Evolutionary conservation across 2,113 vertebrate species (phyloP).

Genomic region (Heterochromis multidens): DNA sequence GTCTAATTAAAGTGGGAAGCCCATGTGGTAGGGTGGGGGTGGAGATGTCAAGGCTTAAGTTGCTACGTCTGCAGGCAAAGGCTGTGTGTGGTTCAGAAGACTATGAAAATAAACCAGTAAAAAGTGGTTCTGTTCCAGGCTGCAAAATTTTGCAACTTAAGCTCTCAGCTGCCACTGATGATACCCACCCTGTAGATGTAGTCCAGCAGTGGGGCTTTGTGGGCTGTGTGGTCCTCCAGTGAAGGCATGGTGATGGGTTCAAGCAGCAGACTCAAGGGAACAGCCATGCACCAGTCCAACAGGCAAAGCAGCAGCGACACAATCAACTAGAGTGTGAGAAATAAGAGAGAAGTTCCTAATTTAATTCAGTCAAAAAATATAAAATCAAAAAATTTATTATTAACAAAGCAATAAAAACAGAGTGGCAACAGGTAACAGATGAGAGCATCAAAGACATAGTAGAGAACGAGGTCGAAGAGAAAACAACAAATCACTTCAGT

Average conservation of each 20-base stretch:
- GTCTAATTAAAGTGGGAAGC: constrained; percentile 53
- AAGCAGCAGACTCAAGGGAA: constrained; percentile 87
- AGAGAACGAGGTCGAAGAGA: not conserved
- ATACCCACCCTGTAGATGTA: constrained; percentile 94
- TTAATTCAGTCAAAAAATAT: not conserved
- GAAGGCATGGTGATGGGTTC: constrained; percentile 83
- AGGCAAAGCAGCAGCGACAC: constrained; percentile 93
- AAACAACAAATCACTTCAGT: constrained; percentile 7
- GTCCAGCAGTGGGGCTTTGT: constrained; percentile 88
- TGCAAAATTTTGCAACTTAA: not conserved
- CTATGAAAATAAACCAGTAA: not conserved
- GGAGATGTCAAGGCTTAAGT: constrained; percentile 7
- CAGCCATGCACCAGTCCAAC: constrained; percentile 97
- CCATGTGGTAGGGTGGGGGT: constrained; percentile 7
- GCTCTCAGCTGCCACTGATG: not conserved
- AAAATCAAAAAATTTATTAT: not conserved
- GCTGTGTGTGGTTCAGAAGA: not conserved
- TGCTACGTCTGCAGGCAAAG: constrained; percentile 1
- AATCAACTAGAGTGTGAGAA: constrained; percentile 81
- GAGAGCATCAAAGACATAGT: not conserved
- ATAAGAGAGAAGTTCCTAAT: not conserved
- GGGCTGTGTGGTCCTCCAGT: constrained; percentile 79
- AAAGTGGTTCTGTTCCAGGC: not conserved
- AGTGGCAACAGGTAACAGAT: not conserved
- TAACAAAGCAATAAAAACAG: not conserved